phyloP scores from a whole-genome alignment of 2,113 vertebrate genomes.

The Parus major region DNA sequence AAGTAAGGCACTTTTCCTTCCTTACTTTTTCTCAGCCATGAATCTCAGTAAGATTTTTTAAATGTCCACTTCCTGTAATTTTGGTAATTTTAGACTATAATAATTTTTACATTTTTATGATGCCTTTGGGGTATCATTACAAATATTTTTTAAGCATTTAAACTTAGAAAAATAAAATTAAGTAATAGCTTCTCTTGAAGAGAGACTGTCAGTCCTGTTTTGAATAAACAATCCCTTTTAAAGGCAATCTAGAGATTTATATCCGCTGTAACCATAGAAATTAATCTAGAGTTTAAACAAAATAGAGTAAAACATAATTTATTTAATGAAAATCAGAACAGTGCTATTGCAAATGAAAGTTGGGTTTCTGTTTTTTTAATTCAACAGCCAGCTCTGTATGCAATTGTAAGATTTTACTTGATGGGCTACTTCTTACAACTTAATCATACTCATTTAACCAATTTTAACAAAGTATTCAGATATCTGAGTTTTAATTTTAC shows the following conservation, averaged over 20 bases:
- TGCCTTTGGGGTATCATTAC: slow-evolving; percentile 75
- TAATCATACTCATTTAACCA: slow-evolving; percentile 40
- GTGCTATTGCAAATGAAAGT: slow-evolving; percentile 62
- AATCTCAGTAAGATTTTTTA: slow-evolving; percentile 58
- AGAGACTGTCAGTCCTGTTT: slow-evolving; percentile 68
- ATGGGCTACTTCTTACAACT: slow-evolving; percentile 59
- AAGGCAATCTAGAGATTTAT: slow-evolving; percentile 72
- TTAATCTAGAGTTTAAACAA: slow-evolving; percentile 74
- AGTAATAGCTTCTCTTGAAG: slow-evolving; percentile 75
- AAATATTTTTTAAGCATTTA: slow-evolving; percentile 78
- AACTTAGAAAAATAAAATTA: slow-evolving; percentile 77
- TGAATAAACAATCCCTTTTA: slow-evolving; percentile 70
- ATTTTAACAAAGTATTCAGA: slow-evolving; percentile 13
- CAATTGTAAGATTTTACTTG: slow-evolving; percentile 34
- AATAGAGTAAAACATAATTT: slow-evolving; percentile 66
- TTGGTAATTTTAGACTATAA: slow-evolving; percentile 72
- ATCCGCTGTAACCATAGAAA: slow-evolving; percentile 73
- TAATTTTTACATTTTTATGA: slow-evolving; percentile 80
- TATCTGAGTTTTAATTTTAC: slow-evolving; percentile 4
- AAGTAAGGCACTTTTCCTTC: slow-evolving; percentile 47
- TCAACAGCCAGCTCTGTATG: slow-evolving; percentile 43
- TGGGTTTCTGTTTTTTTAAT: slow-evolving; percentile 8
- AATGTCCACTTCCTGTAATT: slow-evolving; percentile 75
- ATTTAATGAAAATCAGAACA: slow-evolving; percentile 77
- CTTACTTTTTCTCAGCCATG: slow-evolving; percentile 13